These are phyloP conservation scores for Phrynocephalus vlangalii DNA, from an alignment of 2,797 vertebrate genomes.

Conservation along the genomic window DNA sequence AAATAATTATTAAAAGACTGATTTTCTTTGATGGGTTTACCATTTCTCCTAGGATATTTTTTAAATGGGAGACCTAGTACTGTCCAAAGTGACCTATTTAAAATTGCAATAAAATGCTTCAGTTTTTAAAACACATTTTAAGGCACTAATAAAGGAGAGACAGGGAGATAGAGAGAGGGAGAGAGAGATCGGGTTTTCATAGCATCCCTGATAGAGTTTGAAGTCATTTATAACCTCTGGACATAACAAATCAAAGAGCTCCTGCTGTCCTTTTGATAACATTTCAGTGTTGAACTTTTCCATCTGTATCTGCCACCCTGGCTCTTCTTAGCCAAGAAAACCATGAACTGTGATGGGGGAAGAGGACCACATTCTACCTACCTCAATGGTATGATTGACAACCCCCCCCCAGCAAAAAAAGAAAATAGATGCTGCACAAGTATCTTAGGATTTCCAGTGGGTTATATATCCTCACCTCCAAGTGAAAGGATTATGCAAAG, in stretches of 20 bases:
- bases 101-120: too few relatives aligned
- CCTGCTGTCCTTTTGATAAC: constrained; percentile 49
- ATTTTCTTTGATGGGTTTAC: not conserved
- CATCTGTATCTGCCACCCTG: constrained; percentile 41
- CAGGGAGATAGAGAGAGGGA: not conserved
- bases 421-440: not conserved
- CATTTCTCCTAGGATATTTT: not conserved
- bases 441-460: not conserved
- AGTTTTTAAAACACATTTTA: not conserved
- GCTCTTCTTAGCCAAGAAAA: constrained; percentile 47
- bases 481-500: not conserved
- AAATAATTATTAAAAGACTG: not conserved
- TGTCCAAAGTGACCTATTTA: not conserved
- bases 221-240: constrained; percentile 33
- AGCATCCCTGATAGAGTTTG: not conserved
- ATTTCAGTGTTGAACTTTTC: constrained; percentile 58
- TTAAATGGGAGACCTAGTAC: not conserved
- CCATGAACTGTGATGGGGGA: constrained; percentile 1
- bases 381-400: constrained; percentile 50
- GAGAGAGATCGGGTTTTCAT: not conserved
- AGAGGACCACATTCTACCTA: constrained; percentile 24
- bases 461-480: not conserved
- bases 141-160: not conserved
- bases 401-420: constrained; percentile 8
- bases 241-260: constrained; percentile 28